These are phyloP conservation scores for Ectropis crepuscularia DNA, from an alignment of 2,888 invertebrate species.

Conservation along the genomic window DNA sequence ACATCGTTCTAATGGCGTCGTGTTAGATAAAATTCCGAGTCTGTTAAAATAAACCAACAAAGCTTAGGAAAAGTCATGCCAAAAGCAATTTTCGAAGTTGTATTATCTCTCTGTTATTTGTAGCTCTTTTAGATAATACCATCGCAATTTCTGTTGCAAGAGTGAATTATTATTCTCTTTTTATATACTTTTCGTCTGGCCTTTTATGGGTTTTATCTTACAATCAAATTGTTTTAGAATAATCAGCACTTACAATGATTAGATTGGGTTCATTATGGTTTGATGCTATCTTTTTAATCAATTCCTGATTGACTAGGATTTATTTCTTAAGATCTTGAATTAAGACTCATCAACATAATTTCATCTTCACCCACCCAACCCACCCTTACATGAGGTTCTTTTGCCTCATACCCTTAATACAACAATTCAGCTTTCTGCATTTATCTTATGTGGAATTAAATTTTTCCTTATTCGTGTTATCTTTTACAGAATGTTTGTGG, in stretches of 20 bases:
- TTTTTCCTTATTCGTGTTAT: no score
- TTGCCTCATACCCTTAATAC: no score
- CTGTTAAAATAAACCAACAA: conserved; percentile 17
- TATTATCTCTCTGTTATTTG: conserved; percentile 25
- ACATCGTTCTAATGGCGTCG: conserved; percentile 14
- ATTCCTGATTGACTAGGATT: no score
- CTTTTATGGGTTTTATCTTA: conserved; percentile 4
- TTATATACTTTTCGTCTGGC: not conserved
- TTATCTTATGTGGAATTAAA: no score
- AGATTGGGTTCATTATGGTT: not conserved
- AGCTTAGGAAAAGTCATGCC: conserved; percentile 22
- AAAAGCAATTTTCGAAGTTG: conserved; percentile 28
- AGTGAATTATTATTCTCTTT: conserved; percentile 12
- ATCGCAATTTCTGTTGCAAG: conserved; percentile 19
- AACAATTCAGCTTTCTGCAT: no score
- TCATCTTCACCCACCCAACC: no score
- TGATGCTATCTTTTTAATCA: no score
- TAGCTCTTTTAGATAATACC: conserved; percentile 26
- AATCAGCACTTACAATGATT: not conserved
- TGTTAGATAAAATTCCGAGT: conserved; percentile 13
- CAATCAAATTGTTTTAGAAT: conserved; percentile 2
- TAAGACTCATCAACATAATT: no score
- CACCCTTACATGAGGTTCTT: no score
- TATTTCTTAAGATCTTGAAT: no score
- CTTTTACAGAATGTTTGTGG: no score